Conservation (phyloP, 1,140 invertebrate species). For the Papilio aristodemus region DNA sequence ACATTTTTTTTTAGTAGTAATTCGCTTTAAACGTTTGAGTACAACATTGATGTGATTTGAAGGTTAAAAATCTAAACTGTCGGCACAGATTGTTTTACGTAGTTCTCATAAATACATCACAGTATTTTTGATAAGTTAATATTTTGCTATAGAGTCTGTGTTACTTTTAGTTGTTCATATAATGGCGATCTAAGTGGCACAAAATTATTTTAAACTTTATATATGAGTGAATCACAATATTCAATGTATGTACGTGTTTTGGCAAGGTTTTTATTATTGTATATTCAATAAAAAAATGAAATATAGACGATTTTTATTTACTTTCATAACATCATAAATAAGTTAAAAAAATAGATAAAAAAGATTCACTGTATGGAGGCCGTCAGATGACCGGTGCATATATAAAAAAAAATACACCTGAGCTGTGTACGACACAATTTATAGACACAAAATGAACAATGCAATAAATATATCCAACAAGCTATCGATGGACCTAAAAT, state of each 20-base stretch:
- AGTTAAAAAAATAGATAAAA: too few species aligned
- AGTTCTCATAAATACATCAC: not conserved
- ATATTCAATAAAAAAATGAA: constrained; percentile 65
- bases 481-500: too few species aligned
- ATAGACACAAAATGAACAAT: too few species aligned
- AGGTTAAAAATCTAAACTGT: constrained; percentile 17
- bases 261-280: constrained; percentile 73
- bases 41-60: not conserved
- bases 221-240: constrained; percentile 65
- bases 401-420: too few species aligned
- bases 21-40: not conserved
- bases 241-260: constrained; percentile 63
- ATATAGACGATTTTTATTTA: constrained; percentile 43
- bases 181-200: constrained; percentile 58
- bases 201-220: constrained; percentile 42
- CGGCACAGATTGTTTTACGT: not conserved
- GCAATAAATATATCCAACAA: too few species aligned
- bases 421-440: too few species aligned
- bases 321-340: not conserved
- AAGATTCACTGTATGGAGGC: too few species aligned
- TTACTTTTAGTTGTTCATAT: not conserved
- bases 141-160: not conserved
- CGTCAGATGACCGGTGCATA: too few species aligned
- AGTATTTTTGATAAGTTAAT: not conserved
- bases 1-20: too few species aligned